These are phyloP conservation scores for Wasmannia auropunctata DNA, from an alignment of 1,140 invertebrate species.

Conservation along the genomic window DNA sequence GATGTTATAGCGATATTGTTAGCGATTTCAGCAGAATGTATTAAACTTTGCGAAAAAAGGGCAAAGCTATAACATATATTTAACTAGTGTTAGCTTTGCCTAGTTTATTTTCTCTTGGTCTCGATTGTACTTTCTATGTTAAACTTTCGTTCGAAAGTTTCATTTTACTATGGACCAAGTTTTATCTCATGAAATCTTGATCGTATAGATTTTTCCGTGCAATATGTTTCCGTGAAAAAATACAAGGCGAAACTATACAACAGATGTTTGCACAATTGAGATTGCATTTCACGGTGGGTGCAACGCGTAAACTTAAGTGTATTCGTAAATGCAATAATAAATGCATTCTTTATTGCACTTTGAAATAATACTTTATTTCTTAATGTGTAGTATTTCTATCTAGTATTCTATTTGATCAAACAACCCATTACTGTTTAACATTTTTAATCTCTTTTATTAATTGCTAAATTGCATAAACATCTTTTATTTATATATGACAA, in stretches of 20 bases:
- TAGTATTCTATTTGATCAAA: neutral
- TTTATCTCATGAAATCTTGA: slow-evolving; percentile 13
- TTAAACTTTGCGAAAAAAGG: slow-evolving; percentile 6
- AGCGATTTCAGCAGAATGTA: neutral
- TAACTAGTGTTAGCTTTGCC: neutral
- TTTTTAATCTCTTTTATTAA: neutral
- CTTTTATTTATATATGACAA: neutral
- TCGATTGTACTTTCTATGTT: slow-evolving; percentile 18
- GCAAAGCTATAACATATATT: neutral
- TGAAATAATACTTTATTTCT: neutral
- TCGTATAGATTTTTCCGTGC: slow-evolving; percentile 17
- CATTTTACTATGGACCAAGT: neutral
- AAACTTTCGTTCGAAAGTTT: slow-evolving; percentile 41
- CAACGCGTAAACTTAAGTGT: neutral
- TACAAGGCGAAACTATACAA: neutral
- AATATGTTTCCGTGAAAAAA: neutral
- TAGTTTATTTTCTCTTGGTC: neutral
- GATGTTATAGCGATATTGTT: neutral
- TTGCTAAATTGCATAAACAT: neutral
- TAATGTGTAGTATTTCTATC: neutral
- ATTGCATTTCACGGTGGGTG: neutral
- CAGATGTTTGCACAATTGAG: neutral
- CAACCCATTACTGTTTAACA: neutral
- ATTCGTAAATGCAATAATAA: neutral
- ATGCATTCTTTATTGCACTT: neutral